Percentiles rank a stretch among this genome's conserved stretches.
These are phyloP conservation scores for Drosophila grimshawi DNA, from an alignment of 1,140 invertebrate species.

Conservation along the genomic window DNA sequence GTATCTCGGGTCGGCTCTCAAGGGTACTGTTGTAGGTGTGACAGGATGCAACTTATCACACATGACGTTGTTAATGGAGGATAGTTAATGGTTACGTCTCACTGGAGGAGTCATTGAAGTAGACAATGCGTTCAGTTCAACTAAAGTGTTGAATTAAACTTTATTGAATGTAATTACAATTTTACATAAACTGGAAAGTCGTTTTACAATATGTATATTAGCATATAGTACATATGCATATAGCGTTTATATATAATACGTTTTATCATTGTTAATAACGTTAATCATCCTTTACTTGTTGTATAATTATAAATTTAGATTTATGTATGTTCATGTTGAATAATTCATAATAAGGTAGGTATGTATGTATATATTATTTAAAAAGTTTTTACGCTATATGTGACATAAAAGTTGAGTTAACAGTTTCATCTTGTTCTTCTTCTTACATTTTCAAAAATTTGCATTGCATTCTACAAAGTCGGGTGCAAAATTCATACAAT, in stretches of 20 bases:
- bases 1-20: conserved; percentile 16
- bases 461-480: conserved; percentile 15
- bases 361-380: conserved; percentile 51
- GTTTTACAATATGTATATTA: conserved; percentile 70
- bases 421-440: conserved; percentile 45
- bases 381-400: conserved; percentile 48
- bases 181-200: conserved; percentile 83
- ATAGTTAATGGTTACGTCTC: neutral
- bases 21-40: conserved; percentile 31
- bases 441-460: conserved; percentile 6
- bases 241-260: conserved; percentile 61
- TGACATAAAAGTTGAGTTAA: conserved; percentile 67
- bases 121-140: conserved; percentile 34
- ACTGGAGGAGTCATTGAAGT: neutral
- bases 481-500: conserved; percentile 37
- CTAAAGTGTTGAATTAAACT: conserved; percentile 83
- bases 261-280: conserved; percentile 23
- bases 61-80: conserved; percentile 4
- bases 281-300: conserved; percentile 53
- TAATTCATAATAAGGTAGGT: conserved; percentile 22
- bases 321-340: conserved; percentile 22
- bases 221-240: conserved; percentile 36
- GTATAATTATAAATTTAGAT: conserved; percentile 32
- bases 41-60: conserved; percentile 23
- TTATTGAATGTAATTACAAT: conserved; percentile 83